Evolutionary conservation across 2,797 vertebrate genomes (phyloP), one percentile per base, ranked within the genome.

Genomic region (Urocyon cinereoargenteus): DNA sequence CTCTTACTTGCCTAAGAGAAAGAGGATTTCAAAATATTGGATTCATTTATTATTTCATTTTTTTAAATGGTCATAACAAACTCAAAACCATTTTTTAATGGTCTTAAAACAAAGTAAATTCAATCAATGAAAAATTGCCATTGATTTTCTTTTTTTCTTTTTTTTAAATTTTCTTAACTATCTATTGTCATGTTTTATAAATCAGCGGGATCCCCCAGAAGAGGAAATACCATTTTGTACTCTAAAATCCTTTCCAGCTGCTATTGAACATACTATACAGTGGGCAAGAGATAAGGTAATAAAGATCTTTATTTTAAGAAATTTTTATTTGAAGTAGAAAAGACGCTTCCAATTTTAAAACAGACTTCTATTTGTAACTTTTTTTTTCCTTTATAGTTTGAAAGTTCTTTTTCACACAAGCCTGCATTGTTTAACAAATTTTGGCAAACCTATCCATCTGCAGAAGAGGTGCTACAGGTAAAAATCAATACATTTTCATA

Each of bases 141-240:
- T 93, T 96, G 26, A 64, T 59, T 91, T 18, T 91, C 24, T 79
- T 70, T 45, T 45, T 45, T 45, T 45, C 8, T 45, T 40, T 40
- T 45, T 45, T 45, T 8, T 36, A 36, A 45, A 64, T 62, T 91
- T 18, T 91, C 24, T 79, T 70, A 84, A 93, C 21, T 93, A 15
- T 57, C 24, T 79, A 0, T 83, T 86, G 1, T 96, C 28, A 16
- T 91, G 59, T 96, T 77, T 97, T 83, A 66, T 90, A 95, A 98
- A 98, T 91, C 88, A 99, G 99, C 99, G 99, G 97, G 99, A 99
- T 98, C 99, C 99, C 83, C 99, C 99, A 28, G 99, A 99, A 97
- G 99, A 99, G 98, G 99, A 99, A 99, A 99, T 99, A 98, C 99
- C 99, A 11, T 99, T 99, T 99, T 99, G 99, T 98, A 99, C 99